Percentiles rank a stretch among this genome's conserved stretches.
phyloP scores from a whole-genome alignment of 2,888 invertebrate species.

The Aquatica leii region DNA sequence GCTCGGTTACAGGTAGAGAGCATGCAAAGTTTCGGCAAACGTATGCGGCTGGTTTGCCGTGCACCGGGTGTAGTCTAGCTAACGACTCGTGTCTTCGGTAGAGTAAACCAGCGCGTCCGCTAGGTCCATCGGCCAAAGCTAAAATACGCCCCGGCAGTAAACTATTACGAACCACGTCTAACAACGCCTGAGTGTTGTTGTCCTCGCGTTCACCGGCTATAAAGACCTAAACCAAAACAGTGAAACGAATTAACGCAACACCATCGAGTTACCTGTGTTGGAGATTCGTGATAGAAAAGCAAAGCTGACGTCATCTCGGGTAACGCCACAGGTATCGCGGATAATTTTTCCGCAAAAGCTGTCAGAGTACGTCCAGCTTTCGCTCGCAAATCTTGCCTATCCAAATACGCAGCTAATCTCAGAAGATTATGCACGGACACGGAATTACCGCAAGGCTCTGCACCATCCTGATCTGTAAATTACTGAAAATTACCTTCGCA shows the following conservation, averaged over 20 bases:
- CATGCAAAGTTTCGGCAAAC: constrained; percentile 82
- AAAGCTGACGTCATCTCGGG: constrained; percentile 81
- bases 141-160: constrained; percentile 75
- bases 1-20: constrained; percentile 76
- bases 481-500: constrained; percentile 5
- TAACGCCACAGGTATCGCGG: constrained; percentile 71
- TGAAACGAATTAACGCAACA: constrained; percentile 8
- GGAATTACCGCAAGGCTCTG: constrained; percentile 93
- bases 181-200: constrained; percentile 71
- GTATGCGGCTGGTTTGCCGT: constrained; percentile 75
- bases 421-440: constrained; percentile 84
- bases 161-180: constrained; percentile 70
- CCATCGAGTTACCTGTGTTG: constrained; percentile 71
- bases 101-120: constrained; percentile 53
- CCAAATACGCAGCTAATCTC: constrained; percentile 75
- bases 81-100: constrained; percentile 58
- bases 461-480: constrained; percentile 87
- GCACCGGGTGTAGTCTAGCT: constrained; percentile 62
- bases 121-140: constrained; percentile 70
- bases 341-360: constrained; percentile 69
- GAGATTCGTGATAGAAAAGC: constrained; percentile 72
- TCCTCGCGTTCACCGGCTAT: constrained; percentile 71
- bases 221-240: constrained; percentile 65
- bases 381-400: constrained; percentile 65
- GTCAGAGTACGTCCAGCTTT: constrained; percentile 69